Conservation (phyloP, 2,888 invertebrate genomes). For the Scaptomyza polygonia region DNA sequence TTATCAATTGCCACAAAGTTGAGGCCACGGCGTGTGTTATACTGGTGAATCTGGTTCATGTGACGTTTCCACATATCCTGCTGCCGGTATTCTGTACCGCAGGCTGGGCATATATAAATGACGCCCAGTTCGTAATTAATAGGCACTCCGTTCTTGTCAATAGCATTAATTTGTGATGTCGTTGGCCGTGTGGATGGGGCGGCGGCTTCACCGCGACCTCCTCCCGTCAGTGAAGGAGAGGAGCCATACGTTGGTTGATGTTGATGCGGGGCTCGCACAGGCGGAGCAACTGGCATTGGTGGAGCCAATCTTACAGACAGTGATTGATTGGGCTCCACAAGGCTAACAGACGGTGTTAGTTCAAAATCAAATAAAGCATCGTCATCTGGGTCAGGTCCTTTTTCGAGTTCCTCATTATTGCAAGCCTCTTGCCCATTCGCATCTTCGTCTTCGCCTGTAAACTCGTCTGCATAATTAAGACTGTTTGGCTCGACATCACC, state of each 20-base stretch:
- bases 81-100: conserved; percentile 73
- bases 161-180: conserved; percentile 71
- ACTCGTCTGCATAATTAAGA: conserved; percentile 48
- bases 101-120: conserved; percentile 80
- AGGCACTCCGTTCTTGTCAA: conserved; percentile 66
- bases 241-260: conserved; percentile 38
- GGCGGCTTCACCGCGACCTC: conserved; percentile 9
- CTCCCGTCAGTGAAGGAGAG: conserved; percentile 10
- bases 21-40: conserved; percentile 77
- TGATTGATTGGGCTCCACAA: conserved; percentile 39
- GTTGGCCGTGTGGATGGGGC: conserved; percentile 41
- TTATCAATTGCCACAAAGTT: conserved; percentile 80
- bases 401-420: conserved; percentile 37
- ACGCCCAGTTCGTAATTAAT: conserved; percentile 80
- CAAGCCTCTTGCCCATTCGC: conserved; percentile 40
- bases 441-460: conserved; percentile 46
- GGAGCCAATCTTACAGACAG: conserved; percentile 28
- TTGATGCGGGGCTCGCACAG: conserved; percentile 43
- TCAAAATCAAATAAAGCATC: conserved; percentile 80
- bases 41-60: conserved; percentile 76
- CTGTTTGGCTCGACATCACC: conserved; percentile 34
- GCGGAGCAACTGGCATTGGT: conserved; percentile 31
- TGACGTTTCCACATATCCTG: conserved; percentile 81
- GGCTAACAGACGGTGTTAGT: conserved; percentile 58
- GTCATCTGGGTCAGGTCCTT: conserved; percentile 67